phyloP scores from a whole-genome alignment of 2,888 invertebrate genomes.

The Phyto melanocephala region DNA sequence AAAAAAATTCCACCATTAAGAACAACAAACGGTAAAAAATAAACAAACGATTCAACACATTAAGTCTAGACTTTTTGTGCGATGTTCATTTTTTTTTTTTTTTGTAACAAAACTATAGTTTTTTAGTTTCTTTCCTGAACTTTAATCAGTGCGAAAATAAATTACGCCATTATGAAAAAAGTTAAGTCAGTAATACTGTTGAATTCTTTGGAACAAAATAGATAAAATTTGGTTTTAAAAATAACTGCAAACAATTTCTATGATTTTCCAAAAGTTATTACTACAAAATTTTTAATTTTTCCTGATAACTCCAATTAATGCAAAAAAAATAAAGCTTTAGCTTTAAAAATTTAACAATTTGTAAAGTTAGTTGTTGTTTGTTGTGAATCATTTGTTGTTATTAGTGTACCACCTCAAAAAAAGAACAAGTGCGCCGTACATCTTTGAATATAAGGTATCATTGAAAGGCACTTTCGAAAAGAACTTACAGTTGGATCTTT shows the following conservation, averaged over 20 bases:
- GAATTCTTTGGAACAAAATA: no score
- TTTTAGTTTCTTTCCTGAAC: constrained; percentile 16
- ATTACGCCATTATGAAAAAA: constrained; percentile 41
- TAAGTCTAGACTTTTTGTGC: constrained; percentile 52
- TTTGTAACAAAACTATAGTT: not conserved
- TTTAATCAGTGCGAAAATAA: constrained; percentile 48
- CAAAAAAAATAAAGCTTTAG: constrained; percentile 41
- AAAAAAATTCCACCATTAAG: not conserved
- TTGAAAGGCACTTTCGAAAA: no score
- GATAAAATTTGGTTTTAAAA: not conserved
- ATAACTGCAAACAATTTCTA: not conserved
- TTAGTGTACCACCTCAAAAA: no score
- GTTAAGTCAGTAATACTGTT: constrained; percentile 24
- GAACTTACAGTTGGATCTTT: no score
- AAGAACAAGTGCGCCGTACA: no score
- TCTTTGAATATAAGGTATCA: no score
- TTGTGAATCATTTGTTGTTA: constrained; percentile 39
- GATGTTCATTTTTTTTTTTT: not conserved
- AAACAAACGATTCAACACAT: constrained; percentile 38
- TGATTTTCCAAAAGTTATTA: no score
- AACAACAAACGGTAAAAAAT: not conserved
- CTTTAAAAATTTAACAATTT: constrained; percentile 32
- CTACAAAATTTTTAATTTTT: not conserved
- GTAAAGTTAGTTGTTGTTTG: not conserved
- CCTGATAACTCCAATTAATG: constrained; percentile 15